Evolutionary conservation across 2,888 invertebrate species (phyloP).

Genomic region (Plagiodera versicolora): DNA sequence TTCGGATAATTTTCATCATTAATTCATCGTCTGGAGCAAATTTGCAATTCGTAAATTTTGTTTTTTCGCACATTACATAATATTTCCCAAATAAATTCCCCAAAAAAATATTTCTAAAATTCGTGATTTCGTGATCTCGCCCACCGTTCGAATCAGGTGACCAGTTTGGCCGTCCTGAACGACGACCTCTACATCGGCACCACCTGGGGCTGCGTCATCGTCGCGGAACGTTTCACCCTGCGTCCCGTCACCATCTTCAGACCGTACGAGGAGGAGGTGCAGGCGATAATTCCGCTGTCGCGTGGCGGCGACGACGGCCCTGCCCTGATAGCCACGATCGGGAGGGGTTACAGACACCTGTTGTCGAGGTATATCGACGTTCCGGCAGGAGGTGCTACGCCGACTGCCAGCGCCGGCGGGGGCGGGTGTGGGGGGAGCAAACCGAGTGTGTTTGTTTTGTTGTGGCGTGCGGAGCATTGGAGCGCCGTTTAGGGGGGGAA

Average conservation of each 20-base stretch:
- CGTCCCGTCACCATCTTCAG: constrained; percentile 90
- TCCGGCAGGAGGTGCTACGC: constrained; percentile 52
- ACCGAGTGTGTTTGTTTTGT: constrained; percentile 64
- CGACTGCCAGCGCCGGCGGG: constrained; percentile 48
- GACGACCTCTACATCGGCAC: constrained; percentile 87
- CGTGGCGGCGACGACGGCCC: constrained; percentile 38
- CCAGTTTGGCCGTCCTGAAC: constrained; percentile 67
- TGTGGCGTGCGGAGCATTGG: constrained; percentile 77
- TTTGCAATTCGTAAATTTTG: too few relatives aligned
- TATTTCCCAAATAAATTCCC: too few relatives aligned
- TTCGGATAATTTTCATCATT: too few relatives aligned
- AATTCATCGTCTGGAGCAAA: too few relatives aligned
- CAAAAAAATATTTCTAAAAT: too few relatives aligned
- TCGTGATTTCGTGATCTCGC: too few relatives aligned
- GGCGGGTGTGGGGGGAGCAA: constrained; percentile 31
- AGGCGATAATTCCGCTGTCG: constrained; percentile 63
- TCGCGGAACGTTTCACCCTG: constrained; percentile 79
- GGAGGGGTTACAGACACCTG: constrained; percentile 81
- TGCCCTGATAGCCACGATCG: constrained; percentile 60
- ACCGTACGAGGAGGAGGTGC: constrained; percentile 82
- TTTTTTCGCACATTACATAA: too few relatives aligned
- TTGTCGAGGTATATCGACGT: constrained; percentile 65
- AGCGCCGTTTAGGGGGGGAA: constrained; percentile 50
- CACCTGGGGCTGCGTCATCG: constrained; percentile 91
- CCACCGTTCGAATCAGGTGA: constrained; percentile 57